These are phyloP conservation scores for Himantopus leucocephalus DNA, from an alignment of 2,113 vertebrate species.

Conservation along the genomic window DNA sequence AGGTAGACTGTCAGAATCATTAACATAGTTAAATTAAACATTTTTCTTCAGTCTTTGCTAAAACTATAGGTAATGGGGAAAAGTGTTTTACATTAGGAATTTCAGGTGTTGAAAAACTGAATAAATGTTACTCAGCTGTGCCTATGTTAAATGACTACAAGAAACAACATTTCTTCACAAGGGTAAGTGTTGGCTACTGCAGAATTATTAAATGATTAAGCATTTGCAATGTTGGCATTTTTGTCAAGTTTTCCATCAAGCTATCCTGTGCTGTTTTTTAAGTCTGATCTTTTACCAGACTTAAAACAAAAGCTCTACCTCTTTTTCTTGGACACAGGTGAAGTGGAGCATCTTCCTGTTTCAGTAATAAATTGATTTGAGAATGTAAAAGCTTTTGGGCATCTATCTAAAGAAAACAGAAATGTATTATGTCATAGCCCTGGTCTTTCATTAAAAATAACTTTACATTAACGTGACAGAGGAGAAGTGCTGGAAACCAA, in stretches of 20 bases:
- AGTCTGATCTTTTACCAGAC: not conserved
- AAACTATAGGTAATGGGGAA: not conserved
- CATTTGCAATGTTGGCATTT: not conserved
- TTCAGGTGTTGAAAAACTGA: not conserved
- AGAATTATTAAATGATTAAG: not conserved
- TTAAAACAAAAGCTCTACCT: conserved; percentile 50
- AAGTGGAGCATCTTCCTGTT: conserved; percentile 52
- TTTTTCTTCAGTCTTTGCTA: not conserved
- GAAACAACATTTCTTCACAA: not conserved
- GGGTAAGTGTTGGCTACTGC: not conserved
- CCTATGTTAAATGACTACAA: not conserved
- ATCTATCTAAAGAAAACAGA: conserved; percentile 67
- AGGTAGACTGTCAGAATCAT: not conserved
- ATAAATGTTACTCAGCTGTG: not conserved
- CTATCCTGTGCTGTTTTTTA: not conserved
- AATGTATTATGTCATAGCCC: conserved; percentile 51
- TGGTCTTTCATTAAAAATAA: conserved; percentile 70
- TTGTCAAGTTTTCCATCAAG: not conserved
- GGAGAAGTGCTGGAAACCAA: conserved; percentile 21
- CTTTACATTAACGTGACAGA: conserved; percentile 51
- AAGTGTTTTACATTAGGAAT: not conserved
- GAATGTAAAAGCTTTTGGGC: conserved; percentile 70
- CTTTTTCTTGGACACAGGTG: conserved; percentile 42
- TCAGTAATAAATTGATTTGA: conserved; percentile 64
- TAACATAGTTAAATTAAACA: not conserved